These are phyloP conservation scores for Sitobion miscanthi DNA, from an alignment of 1,140 invertebrate genomes.

Conservation along the genomic window DNA sequence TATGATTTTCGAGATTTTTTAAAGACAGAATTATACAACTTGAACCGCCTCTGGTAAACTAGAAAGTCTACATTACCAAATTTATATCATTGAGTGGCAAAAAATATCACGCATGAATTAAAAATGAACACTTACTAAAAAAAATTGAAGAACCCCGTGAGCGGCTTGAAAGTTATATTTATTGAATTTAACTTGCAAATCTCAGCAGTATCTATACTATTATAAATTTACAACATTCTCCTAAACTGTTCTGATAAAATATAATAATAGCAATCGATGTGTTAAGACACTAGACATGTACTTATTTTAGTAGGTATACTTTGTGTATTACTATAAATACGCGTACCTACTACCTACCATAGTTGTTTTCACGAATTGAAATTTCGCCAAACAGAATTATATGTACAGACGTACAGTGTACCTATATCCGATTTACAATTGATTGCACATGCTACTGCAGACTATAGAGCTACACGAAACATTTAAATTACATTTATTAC, in stretches of 20 bases:
- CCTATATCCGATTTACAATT: not conserved
- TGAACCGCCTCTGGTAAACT: not conserved
- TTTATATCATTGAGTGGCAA: not conserved
- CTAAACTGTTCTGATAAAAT: not conserved
- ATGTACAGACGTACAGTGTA: not conserved
- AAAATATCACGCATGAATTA: not conserved
- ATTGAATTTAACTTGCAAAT: not conserved
- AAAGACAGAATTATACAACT: not conserved
- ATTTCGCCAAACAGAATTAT: not conserved
- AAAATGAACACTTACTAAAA: not conserved
- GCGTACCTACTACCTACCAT: not conserved
- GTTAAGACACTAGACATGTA: too few relatives aligned
- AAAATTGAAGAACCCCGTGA: not conserved
- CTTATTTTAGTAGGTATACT: too few relatives aligned
- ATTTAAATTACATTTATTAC: not conserved
- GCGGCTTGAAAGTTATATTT: not conserved
- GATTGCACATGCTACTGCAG: not conserved
- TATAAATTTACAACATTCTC: not conserved
- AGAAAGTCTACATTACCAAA: not conserved
- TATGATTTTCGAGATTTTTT: conserved; percentile 15
- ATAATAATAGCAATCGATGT: not conserved
- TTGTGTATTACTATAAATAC: not conserved
- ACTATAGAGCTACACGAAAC: not conserved
- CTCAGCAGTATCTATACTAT: not conserved
- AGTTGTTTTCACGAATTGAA: not conserved